These are phyloP conservation scores for Cryptocephalus moraei DNA, from an alignment of 2,888 invertebrate genomes.

Conservation along the genomic window DNA sequence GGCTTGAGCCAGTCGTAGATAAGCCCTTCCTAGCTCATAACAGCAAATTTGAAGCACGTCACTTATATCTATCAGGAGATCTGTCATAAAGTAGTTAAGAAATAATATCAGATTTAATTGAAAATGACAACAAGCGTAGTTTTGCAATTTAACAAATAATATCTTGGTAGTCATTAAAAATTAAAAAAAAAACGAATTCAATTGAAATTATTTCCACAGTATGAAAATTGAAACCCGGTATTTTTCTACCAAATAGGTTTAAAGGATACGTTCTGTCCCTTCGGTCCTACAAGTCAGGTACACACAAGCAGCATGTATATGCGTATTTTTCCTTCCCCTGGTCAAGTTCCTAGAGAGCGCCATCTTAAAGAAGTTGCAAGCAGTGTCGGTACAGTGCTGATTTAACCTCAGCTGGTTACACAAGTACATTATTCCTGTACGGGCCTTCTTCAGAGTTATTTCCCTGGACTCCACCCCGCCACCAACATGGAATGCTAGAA, in stretches of 20 bases:
- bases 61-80: slow-evolving; percentile 93
- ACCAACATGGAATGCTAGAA: slow-evolving; percentile 64
- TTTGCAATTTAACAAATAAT: too few species aligned
- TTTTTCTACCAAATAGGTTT: too few species aligned
- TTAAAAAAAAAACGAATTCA: too few species aligned
- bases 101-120: too few species aligned
- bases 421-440: slow-evolving; percentile 72
- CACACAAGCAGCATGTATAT: slow-evolving; percentile 93
- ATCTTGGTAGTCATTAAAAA: too few species aligned
- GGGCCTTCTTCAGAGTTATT: slow-evolving; percentile 81
- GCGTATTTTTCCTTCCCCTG: slow-evolving; percentile 78
- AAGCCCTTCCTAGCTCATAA: slow-evolving; percentile 88
- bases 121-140: too few species aligned
- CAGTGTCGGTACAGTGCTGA: slow-evolving; percentile 86
- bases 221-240: too few species aligned
- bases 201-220: too few species aligned
- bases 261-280: slow-evolving; percentile 74
- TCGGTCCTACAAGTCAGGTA: slow-evolving; percentile 95
- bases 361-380: slow-evolving; percentile 90
- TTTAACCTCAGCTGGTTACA: slow-evolving; percentile 82
- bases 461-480: slow-evolving; percentile 85
- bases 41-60: slow-evolving; percentile 96
- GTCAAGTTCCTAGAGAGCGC: slow-evolving; percentile 76
- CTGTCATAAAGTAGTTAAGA: slow-evolving; percentile 35
- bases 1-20: slow-evolving; percentile 77